Evolutionary conservation across 2,113 vertebrate genomes (phyloP), one percentile per base, ranked within the genome.

Genomic region (Lota lota): DNA sequence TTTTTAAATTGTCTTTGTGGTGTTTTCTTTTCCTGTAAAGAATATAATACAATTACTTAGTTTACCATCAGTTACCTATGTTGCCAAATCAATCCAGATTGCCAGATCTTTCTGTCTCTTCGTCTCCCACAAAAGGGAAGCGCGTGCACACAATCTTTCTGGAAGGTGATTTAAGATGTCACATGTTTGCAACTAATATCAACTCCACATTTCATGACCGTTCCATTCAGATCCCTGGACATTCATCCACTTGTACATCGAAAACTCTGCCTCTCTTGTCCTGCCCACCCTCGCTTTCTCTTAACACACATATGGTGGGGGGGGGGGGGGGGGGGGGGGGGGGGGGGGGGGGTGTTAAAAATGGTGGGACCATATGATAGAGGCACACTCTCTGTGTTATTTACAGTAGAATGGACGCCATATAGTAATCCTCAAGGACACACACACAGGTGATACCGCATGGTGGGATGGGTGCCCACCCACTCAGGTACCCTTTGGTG

Each of bases 391-490:
- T 66, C 67, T 17, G 74, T 72, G 86, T 86, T 21, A 79, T 79
- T 87, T 85, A 83, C 82, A 83, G 83, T 64, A 84, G 80, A 86
- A 79, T 85, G 82, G 74, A 69, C 79, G 76, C 65, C 63, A 68
- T 77, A 72, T 68, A 77, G 66, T 84, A 78, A 79, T 75, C 68
- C 61, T 22, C 68, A 61, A 19, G 10, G 18, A 47, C 40, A 47
- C 40, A 47, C 10, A 47, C 40, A 47, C 40, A 47, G 72, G 76
- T 76, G 61, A 66, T 71, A 68, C 61, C 65, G 70, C 58, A 74
- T 64, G 66, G 22, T 51, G 33, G 19, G 3, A 33, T 33, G n/a
- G n/a, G 47, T 65, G 18, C 28, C 47, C 67, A 17, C 12, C 20
- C 21, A 19, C 20, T 20, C 63, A 16, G 50, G 5, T 53, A 53